Evolutionary conservation across 2,888 invertebrate genomes (phyloP), one percentile per base, ranked within the genome.

Genomic region (Phorcus lineatus): DNA sequence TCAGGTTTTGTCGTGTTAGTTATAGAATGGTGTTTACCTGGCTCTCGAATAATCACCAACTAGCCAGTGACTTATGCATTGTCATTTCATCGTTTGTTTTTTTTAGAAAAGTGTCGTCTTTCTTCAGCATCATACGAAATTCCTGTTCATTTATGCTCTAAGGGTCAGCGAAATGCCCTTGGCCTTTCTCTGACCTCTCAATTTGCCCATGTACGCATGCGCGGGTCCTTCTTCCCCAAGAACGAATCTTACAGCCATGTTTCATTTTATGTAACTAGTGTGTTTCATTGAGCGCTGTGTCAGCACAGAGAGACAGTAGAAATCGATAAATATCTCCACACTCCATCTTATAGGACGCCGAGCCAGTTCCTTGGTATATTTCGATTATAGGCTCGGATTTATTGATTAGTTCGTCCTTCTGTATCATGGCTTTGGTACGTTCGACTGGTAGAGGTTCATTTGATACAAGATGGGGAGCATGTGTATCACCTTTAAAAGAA

Each of bases 171-270:
- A 62, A 62, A 28, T 62, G 62, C 28, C 62, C 62, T 62, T 62
- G 62, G 28, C 62, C 62, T 28, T 62, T 24, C 62, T 62, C 47
- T 62, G 62, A 62, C 28, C 62, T 62, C 28, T 62, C 62, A 11
- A 62, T 28, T 62, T 28, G 3, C 24, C 17, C 24, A 13, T 62
- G 62, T 62, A n/a, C 62, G 62, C 62, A 62, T 62, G 62, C 62
- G 62, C 24, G 28, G 24, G 16, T 28, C 62, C 62, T 62, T 28
- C 62, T 28, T 62, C 28, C 62, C 62, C 62, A 28, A 62, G 62
- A 28, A 62, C 62, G 62, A 62, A 62, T 62, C 62, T 62, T 62
- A 62, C 62, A 62, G 62, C 62, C 24, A 62, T 62, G 62, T 28
- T 28, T 28, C 62, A 62, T 28, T 62, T 62, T 62, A 62, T 62